phyloP scores from a whole-genome alignment of 2,888 invertebrate species.

The Kryphioiulus occultus region DNA sequence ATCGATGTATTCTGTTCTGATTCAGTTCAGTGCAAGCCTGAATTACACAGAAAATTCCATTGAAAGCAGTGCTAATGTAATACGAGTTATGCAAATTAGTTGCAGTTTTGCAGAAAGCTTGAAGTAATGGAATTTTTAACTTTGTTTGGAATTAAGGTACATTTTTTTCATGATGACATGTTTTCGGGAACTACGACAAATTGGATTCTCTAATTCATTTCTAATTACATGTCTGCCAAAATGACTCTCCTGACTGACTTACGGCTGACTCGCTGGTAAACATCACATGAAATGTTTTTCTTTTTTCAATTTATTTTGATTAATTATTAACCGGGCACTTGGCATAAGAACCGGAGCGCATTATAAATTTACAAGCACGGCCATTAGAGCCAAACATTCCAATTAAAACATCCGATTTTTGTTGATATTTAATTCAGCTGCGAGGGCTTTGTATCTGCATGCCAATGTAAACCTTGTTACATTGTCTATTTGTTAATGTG shows the following conservation, averaged over 20 bases:
- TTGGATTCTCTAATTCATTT: background rate
- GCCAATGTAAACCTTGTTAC: no score
- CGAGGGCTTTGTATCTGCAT: background rate
- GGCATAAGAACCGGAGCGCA: background rate
- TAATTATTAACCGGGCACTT: background rate
- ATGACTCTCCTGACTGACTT: background rate
- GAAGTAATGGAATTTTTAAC: no score
- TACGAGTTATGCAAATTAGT: no score
- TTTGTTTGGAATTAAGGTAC: background rate
- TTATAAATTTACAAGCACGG: slow-evolving; percentile 3
- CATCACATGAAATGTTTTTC: background rate
- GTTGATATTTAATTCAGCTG: background rate
- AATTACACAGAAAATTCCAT: no score
- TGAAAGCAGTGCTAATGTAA: no score
- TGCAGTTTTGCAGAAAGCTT: no score
- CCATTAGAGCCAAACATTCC: background rate
- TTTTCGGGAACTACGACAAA: background rate
- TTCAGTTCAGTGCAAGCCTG: no score
- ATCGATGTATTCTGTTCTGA: no score
- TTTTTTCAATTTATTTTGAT: slow-evolving; percentile 8
- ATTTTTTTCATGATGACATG: background rate
- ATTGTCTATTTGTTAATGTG: no score
- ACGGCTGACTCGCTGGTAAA: background rate
- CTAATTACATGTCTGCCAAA: background rate
- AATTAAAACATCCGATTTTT: slow-evolving; percentile 1